Percentiles rank a stretch among this genome's conserved stretches.
These are phyloP conservation scores for Agrochola lota DNA, from an alignment of 2,888 invertebrate genomes.

Conservation along the genomic window DNA sequence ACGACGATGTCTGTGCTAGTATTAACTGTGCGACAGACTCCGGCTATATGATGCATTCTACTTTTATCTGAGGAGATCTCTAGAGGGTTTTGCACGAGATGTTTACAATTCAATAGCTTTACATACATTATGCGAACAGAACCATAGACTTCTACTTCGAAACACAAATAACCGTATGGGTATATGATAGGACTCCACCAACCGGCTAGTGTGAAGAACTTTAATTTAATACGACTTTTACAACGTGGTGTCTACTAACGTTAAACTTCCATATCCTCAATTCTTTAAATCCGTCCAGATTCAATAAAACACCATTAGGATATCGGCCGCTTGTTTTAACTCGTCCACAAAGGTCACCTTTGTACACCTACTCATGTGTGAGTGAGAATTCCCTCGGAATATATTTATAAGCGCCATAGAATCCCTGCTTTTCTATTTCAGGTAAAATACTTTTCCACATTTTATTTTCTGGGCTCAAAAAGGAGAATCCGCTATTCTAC, in stretches of 20 bases:
- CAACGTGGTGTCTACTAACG: background rate
- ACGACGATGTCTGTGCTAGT: too few species aligned
- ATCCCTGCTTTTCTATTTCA: background rate
- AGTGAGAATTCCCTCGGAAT: constrained; percentile 43
- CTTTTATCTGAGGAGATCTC: constrained; percentile 1
- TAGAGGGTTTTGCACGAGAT: too few species aligned
- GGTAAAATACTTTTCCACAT: background rate
- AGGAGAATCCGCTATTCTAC: background rate
- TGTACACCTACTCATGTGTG: constrained; percentile 54
- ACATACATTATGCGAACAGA: background rate
- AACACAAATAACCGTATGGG: background rate
- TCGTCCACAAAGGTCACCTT: constrained; percentile 61
- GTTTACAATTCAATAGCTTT: constrained; percentile 33
- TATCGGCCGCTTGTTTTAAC: constrained; percentile 66
- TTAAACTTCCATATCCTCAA: background rate
- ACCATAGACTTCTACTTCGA: background rate
- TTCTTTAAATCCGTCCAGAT: background rate
- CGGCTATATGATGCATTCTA: constrained; percentile 29
- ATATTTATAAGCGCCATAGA: background rate
- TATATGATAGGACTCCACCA: background rate
- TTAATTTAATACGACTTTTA: background rate
- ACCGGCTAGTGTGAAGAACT: background rate
- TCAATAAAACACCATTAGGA: constrained; percentile 44
- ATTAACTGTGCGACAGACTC: too few species aligned
- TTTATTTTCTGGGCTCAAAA: background rate